Percentiles rank a stretch among this genome's conserved stretches.
These are phyloP conservation scores for Blastobasis lacticolella DNA, from an alignment of 2,888 invertebrate species.

Conservation along the genomic window DNA sequence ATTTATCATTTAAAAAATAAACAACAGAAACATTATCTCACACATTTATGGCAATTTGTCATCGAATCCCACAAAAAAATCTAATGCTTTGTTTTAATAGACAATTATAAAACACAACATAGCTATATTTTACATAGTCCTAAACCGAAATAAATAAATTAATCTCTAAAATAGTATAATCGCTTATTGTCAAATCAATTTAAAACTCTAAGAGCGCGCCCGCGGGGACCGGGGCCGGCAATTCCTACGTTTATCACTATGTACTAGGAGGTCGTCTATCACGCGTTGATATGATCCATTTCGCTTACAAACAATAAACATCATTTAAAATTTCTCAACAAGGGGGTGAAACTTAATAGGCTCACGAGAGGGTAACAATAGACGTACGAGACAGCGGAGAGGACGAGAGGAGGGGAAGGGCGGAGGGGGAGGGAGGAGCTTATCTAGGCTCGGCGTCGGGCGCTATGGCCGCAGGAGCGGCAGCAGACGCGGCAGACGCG, in stretches of 20 bases:
- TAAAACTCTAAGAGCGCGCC: conserved; percentile 30
- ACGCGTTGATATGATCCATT: conserved; percentile 53
- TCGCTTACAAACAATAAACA: conserved; percentile 15
- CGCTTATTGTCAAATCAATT: conserved; percentile 70
- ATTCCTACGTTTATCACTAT: conserved; percentile 48
- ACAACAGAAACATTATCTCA: conserved; percentile 67
- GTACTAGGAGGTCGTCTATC: conserved; percentile 43
- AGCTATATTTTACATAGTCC: conserved; percentile 67
- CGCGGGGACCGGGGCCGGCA: conserved; percentile 21
- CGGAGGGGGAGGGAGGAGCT: conserved; percentile 23
- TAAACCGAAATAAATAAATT: conserved; percentile 72
- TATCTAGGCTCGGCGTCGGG: conserved; percentile 5
- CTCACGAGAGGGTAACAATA: conserved; percentile 20
- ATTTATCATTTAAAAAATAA: conserved; percentile 40
- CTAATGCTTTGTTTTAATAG: conserved; percentile 50
- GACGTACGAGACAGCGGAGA: conserved; percentile 28
- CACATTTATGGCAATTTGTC: conserved; percentile 67
- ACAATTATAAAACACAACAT: conserved; percentile 70
- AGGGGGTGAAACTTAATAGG: conserved; percentile 7
- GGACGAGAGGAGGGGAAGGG: conserved; percentile 41
- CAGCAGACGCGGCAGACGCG: conserved; percentile 6
- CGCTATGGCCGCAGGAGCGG: not conserved
- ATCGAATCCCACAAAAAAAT: conserved; percentile 48
- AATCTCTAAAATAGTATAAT: conserved; percentile 55
- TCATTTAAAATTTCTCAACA: no score